These are phyloP conservation scores for Lepidochrysops patricia DNA, from an alignment of 2,888 invertebrate genomes.

Conservation along the genomic window DNA sequence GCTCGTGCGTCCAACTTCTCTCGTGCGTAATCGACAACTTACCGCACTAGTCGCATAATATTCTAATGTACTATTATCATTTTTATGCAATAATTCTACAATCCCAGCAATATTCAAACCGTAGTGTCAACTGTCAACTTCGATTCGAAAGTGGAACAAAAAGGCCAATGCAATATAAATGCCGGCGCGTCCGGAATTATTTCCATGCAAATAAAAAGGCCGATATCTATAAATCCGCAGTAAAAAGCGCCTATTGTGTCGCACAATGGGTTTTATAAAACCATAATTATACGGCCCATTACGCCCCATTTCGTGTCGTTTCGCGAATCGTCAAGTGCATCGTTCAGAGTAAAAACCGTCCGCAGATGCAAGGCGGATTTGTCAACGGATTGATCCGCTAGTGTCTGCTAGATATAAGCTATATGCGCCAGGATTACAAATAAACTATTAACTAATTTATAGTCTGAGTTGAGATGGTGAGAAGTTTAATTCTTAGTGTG, in stretches of 20 bases:
- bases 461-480: too few species aligned
- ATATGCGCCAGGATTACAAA: too few species aligned
- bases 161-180: not conserved
- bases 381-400: not conserved
- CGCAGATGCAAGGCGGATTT: too few species aligned
- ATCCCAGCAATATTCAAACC: not conserved
- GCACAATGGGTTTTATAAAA: not conserved
- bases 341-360: too few species aligned
- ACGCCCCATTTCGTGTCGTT: not conserved
- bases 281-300: slow-evolving; percentile 7
- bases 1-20: too few species aligned
- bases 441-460: too few species aligned
- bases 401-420: too few species aligned
- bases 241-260: not conserved
- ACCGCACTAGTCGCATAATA: too few species aligned
- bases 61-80: too few species aligned
- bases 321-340: not conserved
- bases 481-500: too few species aligned
- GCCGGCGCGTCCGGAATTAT: not conserved
- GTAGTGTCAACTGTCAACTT: not conserved
- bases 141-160: not conserved
- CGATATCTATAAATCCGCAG: not conserved
- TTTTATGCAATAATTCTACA: too few species aligned
- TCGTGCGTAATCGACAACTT: too few species aligned
- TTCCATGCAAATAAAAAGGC: not conserved